These are phyloP conservation scores for Lutjanus argentimaculatus DNA, from an alignment of 2,797 vertebrate genomes.

Conservation along the genomic window DNA sequence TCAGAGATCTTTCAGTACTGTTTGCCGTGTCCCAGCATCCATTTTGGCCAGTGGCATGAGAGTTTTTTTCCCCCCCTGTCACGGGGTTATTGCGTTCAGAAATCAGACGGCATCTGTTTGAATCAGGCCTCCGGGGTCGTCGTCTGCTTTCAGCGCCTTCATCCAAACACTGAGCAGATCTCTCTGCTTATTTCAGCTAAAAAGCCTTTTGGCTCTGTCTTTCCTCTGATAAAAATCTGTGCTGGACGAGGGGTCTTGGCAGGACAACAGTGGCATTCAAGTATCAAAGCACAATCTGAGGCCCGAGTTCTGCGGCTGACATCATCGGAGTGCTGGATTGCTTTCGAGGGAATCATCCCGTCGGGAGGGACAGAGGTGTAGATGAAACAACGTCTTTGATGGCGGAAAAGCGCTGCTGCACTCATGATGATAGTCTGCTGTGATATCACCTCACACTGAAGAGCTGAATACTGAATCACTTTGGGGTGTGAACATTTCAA, in stretches of 20 bases:
- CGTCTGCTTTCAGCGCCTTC: conserved; percentile 22
- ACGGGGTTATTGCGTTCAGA: conserved; percentile 9
- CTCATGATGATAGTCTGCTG: not conserved
- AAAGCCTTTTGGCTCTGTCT: conserved; percentile 3
- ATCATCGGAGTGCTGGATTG: not conserved
- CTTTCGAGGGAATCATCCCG: conserved; percentile 6
- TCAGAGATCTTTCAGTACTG: not conserved
- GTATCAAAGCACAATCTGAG: conserved; percentile 39
- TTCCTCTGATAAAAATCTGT: conserved; percentile 19
- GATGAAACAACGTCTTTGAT: conserved; percentile 23
- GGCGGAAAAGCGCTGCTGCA: not conserved
- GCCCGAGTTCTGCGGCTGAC: conserved; percentile 20
- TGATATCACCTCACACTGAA: not conserved
- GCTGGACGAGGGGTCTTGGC: conserved; percentile 20
- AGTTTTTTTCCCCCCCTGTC: not conserved
- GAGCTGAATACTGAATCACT: not conserved
- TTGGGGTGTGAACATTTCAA: not conserved
- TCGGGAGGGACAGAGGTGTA: not conserved
- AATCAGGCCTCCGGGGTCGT: conserved; percentile 8
- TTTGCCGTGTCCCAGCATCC: not conserved
- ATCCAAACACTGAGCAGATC: conserved; percentile 36
- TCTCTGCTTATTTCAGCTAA: conserved; percentile 22
- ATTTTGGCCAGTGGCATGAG: not conserved
- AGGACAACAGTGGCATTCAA: conserved; percentile 45
- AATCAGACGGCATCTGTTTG: conserved; percentile 12